Evolutionary conservation across 1,140 invertebrate species (phyloP), one percentile per base, ranked within the genome.

Genomic region (Hycleus phaleratus): DNA sequence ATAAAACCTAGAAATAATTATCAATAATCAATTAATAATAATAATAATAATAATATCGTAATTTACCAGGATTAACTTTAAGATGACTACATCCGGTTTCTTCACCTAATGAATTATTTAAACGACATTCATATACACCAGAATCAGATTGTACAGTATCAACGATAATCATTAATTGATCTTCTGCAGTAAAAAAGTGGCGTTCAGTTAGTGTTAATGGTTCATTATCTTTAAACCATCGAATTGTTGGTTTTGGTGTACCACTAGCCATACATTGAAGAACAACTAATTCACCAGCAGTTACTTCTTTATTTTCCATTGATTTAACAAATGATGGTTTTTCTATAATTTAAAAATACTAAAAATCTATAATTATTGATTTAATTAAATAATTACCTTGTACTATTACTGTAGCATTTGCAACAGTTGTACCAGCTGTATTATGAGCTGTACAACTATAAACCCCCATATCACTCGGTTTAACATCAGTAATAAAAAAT

Each of bases 381-480:
- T 18, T 18, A 18, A 18, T 18, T 18, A 18, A 18, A 18, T 18
- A 18, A 75, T 74, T 73, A 89, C 87, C 86, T 62, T 87, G 79
- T 32, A 97, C 91, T 60, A 85, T 86, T 2, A 98, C 75, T n/a
- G 87, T 88, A 0, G 91, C 92, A 79, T 95, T 96, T 2, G 90
- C 85, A 49, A 88, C 83, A 18, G 93, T 87, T 44, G 82, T 81
- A 1, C 94, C 94, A 11, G 93, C 95, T 11, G 84, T 77, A 77
- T 97, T 98, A 64, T 86, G 82, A 0, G 95, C 95, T 4, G 86
- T 94, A 75, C 95, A 98, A 32, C 88, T 95, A 70, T 98, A 98
- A 2, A 93, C 78, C 2, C 95, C 95, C 68, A 87, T 87, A 73
- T 98, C 95, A 39, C 80, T 81, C 0, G 84, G 80, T 74, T 93